A percentile compares a stretch with the other conserved stretches of the same genome.
phyloP scores from a whole-genome alignment of 1,140 invertebrate species.

The Hirudo medicinalis region DNA sequence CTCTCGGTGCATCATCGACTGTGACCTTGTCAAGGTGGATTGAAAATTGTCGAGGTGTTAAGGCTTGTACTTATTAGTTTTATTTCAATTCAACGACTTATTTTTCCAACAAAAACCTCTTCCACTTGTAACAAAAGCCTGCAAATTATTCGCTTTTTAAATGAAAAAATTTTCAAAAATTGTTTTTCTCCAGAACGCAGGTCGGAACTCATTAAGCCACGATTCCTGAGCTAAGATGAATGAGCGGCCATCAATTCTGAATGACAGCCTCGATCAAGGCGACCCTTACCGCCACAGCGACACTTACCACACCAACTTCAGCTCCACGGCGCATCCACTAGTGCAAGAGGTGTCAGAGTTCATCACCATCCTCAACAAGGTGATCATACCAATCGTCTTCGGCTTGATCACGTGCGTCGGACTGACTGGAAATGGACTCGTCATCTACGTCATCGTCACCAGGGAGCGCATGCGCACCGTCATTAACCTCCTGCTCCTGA shows the following conservation, averaged over 20 bases:
- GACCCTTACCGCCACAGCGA: background rate
- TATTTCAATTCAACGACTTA: too few relatives aligned
- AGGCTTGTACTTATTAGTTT: too few relatives aligned
- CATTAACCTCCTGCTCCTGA: slow-evolving; percentile 6
- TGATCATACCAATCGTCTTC: slow-evolving; percentile 9
- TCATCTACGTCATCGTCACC: slow-evolving; percentile 16
- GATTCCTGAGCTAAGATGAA: too few relatives aligned
- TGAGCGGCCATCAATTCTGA: background rate
- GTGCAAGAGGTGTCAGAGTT: background rate
- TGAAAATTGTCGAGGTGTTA: background rate
- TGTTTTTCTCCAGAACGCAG: background rate
- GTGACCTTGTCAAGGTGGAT: too few relatives aligned
- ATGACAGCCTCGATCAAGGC: background rate
- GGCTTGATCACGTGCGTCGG: slow-evolving; percentile 21
- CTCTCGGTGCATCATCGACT: too few relatives aligned
- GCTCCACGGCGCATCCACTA: background rate
- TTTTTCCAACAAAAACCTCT: too few relatives aligned
- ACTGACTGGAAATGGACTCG: slow-evolving; percentile 2
- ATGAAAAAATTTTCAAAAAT: background rate
- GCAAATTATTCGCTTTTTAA: background rate
- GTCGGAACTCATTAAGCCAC: background rate
- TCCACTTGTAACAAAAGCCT: too few relatives aligned
- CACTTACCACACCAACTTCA: background rate
- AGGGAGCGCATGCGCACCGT: slow-evolving; percentile 11
- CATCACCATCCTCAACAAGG: slow-evolving; percentile 2